Conservation (phyloP, 1,140 invertebrate species). For the Lerema accius region DNA sequence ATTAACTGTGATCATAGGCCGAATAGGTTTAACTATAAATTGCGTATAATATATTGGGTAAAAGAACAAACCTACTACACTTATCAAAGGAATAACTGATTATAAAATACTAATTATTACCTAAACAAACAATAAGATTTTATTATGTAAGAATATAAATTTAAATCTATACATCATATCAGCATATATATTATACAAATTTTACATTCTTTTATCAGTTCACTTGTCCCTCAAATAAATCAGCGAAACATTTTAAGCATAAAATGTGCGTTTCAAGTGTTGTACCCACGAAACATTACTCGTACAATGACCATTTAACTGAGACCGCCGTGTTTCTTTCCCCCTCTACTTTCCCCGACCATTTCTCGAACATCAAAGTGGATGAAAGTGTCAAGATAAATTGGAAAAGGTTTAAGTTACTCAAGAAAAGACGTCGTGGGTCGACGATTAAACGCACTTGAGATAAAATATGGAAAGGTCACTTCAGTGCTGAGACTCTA, state of each 20-base stretch:
- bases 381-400: constrained; percentile 54
- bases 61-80: background rate
- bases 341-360: constrained; percentile 42
- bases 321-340: constrained; percentile 52
- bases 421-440: constrained; percentile 57
- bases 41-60: background rate
- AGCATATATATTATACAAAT: background rate
- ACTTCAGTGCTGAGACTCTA: constrained; percentile 46
- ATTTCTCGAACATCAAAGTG: constrained; percentile 42
- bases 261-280: constrained; percentile 39
- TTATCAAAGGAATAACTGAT: constrained; percentile 1
- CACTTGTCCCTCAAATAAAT: constrained; percentile 1
- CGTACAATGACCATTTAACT: constrained; percentile 45
- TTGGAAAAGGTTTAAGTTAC: constrained; percentile 60
- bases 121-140: no score
- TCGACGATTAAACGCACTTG: constrained; percentile 69
- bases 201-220: background rate
- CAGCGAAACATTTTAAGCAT: constrained; percentile 23
- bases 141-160: no score
- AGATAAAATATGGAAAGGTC: constrained; percentile 80
- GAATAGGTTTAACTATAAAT: no score
- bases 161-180: no score
- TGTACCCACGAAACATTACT: constrained; percentile 50
- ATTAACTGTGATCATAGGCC: no score
- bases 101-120: no score